Base-by-base conservation (phyloP, 2,888 invertebrate species). In the Bunonema sp. region DNA sequence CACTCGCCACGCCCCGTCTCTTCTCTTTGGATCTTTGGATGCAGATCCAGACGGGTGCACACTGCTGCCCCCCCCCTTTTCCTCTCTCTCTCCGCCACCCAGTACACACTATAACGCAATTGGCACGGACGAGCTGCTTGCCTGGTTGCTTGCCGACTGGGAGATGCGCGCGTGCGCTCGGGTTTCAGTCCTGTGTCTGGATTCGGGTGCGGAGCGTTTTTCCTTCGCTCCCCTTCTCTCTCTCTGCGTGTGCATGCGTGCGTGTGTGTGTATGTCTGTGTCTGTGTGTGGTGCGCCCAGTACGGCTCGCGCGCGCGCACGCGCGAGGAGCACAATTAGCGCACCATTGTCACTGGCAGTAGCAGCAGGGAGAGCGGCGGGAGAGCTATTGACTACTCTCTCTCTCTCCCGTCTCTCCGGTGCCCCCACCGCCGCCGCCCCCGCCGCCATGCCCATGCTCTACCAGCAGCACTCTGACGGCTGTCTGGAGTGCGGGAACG, bases 371-470 rank as follows among this genome's bases (percentile, higher is more conserved):
- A 26, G n/a, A n/a, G 28, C n/a, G 8, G n/a, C 8, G 28, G 28
- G 28, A 8, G 28, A 26, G 8, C 28, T 26, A 10, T 26, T 12
- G 8, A 26, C 28, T 12, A 26, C 28, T 12, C 28, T 26, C 8
- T 10, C n/a, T 8, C 28, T 26, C 34, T 21, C 12, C 39, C 5
- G 3, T 18, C 4, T 12, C 34, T 22, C 34, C 26, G 7, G 34
- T 23, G 16, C 34, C 40, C 3, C 28, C 40, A 1, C 23, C 34
- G 10, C 35, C 34, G 1, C 40, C 35, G 3, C 28, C 24, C 4
- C 33, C 2, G 30, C 36, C 36, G 12, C n/a, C 32, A 36, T 43
- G 16, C 57, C 57, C 26, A 50, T 54, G n/a, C n/a, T n/a, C n/a
- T n/a, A n/a, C n/a, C n/a, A n/a, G n/a, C n/a, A n/a, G n/a, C n/a